Evolutionary conservation across 2,797 vertebrate genomes (phyloP), one percentile per base, ranked within the genome.

Genomic region (Cephalopachus bancanus): DNA sequence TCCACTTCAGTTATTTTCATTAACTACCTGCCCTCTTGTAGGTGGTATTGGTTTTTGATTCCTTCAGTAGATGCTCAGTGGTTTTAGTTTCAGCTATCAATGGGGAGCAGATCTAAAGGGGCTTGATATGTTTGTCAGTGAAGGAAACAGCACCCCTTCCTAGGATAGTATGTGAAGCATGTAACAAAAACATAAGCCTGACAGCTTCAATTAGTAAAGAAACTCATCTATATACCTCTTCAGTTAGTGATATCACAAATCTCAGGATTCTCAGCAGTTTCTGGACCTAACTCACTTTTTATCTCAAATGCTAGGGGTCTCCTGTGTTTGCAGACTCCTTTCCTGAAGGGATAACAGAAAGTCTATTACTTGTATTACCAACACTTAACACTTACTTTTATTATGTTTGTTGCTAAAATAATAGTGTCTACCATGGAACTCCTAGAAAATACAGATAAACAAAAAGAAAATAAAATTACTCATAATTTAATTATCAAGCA

Each of bases 391-490:
- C 20, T 65, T 79, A 67, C 4, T 79, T 86, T 69, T 75, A 19
- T 89, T 24, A 30, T 60, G 12, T 65, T 37, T 64, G 1, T 60
- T 83, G 8, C n/a, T 69, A 90, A 86, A 84, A 44, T 62, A 55
- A 74, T 28, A 59, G 11, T 86, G 10, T 74, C 53, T 69, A 26
- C 7, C 53, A 14, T 75, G 64, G 62, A 89, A 89, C 69, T 92
- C n/a, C 60, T 85, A 69, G 53, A 87, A 87, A 67, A 65, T 19
- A 3, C 1, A 55, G 60, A 30, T 62, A 49, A 84, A 62, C 30
- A 78, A 79, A 81, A 90, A 71, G 2, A n/a, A 67, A 92, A 94
- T 15, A 86, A 86, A 88, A 80, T 75, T 69, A 75, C 26, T 28
- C n/a, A 74, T 22, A 64, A 65, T 91, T 33, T 57, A 55, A 74